These are phyloP conservation scores for Perca fluviatilis DNA, from an alignment of 2,113 vertebrate species.

Conservation along the genomic window DNA sequence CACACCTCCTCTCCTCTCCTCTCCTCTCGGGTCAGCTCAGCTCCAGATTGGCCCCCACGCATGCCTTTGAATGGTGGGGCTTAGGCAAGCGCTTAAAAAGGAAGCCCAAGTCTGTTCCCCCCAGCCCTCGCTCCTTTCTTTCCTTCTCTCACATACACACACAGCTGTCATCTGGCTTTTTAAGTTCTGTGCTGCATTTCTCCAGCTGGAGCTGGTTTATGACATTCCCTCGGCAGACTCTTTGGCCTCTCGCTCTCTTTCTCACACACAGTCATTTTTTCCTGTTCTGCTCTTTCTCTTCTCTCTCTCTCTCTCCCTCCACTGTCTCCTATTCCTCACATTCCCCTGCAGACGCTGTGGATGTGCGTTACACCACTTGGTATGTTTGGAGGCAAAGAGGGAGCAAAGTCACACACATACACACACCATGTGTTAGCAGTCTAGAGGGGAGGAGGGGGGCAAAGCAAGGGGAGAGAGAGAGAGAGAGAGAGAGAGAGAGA, in stretches of 20 bases:
- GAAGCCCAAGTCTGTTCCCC: constrained; percentile 86
- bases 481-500: not conserved
- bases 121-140: constrained; percentile 57
- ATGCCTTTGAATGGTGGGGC: constrained; percentile 84
- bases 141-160: constrained; percentile 77
- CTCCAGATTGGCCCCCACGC: constrained; percentile 84
- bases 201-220: constrained; percentile 94
- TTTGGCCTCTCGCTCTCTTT: constrained; percentile 80
- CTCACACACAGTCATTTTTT: constrained; percentile 67
- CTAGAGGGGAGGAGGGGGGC: constrained; percentile 20
- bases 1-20: constrained; percentile 39
- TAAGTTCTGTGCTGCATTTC: constrained; percentile 88
- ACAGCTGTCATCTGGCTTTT: constrained; percentile 93
- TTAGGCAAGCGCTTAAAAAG: constrained; percentile 87
- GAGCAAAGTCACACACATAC: constrained; percentile 55
- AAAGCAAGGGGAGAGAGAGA: not conserved
- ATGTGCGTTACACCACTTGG: constrained; percentile 68
- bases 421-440: constrained; percentile 77
- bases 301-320: constrained; percentile 66
- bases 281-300: constrained; percentile 77
- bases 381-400: constrained; percentile 70
- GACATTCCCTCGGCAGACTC: constrained; percentile 90
- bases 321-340: constrained; percentile 72
- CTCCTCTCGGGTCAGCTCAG: constrained; percentile 78
- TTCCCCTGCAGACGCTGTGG: constrained; percentile 66